Percentiles rank a stretch among this genome's conserved stretches.
phyloP scores from a whole-genome alignment of 2,797 vertebrate species.

The Crenuchus spilurus region DNA sequence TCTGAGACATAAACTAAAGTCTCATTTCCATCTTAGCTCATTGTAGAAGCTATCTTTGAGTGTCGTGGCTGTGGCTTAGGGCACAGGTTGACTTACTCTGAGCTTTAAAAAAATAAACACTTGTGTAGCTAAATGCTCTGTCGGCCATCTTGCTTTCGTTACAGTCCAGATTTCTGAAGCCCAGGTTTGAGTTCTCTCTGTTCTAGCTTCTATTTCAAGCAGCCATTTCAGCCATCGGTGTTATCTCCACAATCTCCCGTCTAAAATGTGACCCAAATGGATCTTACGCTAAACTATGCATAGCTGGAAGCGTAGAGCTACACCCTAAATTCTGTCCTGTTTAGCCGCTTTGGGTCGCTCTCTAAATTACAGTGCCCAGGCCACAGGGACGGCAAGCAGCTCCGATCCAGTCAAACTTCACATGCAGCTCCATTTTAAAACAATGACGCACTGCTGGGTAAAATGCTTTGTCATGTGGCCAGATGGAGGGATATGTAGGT shows the following conservation, averaged over 20 bases:
- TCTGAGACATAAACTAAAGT: too few species aligned
- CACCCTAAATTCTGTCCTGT: conserved; percentile 15
- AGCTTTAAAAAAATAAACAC: too few species aligned
- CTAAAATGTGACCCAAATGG: background rate
- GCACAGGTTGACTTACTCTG: too few species aligned
- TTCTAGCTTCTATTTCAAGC: background rate
- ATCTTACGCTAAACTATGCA: background rate
- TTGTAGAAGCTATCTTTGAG: too few species aligned
- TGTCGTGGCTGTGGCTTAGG: too few species aligned
- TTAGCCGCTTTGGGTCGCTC: conserved; percentile 49
- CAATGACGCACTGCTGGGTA: conserved; percentile 63
- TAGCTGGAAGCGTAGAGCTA: background rate
- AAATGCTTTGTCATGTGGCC: conserved; percentile 50
- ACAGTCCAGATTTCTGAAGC: background rate
- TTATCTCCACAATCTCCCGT: background rate
- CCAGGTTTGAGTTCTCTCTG: too few species aligned
- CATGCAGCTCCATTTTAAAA: conserved; percentile 54
- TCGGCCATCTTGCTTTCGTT: too few species aligned
- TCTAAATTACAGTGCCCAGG: conserved; percentile 74
- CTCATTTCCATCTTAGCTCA: too few species aligned
- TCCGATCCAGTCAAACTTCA: conserved; percentile 54
- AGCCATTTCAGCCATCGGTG: background rate
- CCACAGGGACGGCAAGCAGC: conserved; percentile 73
- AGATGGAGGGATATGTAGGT: background rate
- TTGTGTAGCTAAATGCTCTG: too few species aligned